These are phyloP conservation scores for Heliocidaris erythrogramma DNA, from an alignment of 35 echinoderm and acorn worm genomes.

Conservation along the genomic window DNA sequence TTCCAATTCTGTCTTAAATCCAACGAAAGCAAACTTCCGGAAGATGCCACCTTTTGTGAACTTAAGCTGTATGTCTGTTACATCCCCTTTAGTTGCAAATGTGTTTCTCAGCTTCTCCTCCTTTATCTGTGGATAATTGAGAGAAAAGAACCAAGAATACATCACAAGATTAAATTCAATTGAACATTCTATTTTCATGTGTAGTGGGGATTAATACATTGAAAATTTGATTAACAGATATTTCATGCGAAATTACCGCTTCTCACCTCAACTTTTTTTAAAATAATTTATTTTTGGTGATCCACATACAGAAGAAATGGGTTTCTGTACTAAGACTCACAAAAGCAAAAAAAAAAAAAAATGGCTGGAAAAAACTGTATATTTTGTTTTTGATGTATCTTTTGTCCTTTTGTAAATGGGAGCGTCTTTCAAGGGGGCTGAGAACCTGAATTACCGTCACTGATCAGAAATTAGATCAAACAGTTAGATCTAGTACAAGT, in stretches of 20 bases:
- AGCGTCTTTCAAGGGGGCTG: too few relatives aligned
- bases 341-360: too few relatives aligned
- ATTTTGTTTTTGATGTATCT: too few relatives aligned
- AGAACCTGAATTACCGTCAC: too few relatives aligned
- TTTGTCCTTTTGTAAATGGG: too few relatives aligned
- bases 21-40: conserved; percentile 88
- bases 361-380: too few relatives aligned
- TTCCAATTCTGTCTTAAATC: conserved; percentile 66
- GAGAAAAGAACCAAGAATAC: neutral
- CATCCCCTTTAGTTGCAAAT: conserved; percentile 74
- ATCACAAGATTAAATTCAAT: neutral
- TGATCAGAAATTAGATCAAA: too few relatives aligned
- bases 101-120: conserved; percentile 65
- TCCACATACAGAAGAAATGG: neutral
- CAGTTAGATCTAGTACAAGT: too few relatives aligned
- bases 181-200: neutral
- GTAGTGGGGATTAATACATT: neutral
- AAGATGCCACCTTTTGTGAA: conserved; percentile 84
- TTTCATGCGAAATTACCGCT: neutral
- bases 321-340: neutral
- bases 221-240: neutral
- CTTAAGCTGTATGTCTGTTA: conserved; percentile 91
- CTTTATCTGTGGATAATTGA: conserved; percentile 50
- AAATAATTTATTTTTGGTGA: neutral
- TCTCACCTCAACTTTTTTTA: too few relatives aligned